phyloP scores from a whole-genome alignment of 30 jellyfish, hydroid and myxozoan genomes.

The Clytia hemisphaerica region DNA sequence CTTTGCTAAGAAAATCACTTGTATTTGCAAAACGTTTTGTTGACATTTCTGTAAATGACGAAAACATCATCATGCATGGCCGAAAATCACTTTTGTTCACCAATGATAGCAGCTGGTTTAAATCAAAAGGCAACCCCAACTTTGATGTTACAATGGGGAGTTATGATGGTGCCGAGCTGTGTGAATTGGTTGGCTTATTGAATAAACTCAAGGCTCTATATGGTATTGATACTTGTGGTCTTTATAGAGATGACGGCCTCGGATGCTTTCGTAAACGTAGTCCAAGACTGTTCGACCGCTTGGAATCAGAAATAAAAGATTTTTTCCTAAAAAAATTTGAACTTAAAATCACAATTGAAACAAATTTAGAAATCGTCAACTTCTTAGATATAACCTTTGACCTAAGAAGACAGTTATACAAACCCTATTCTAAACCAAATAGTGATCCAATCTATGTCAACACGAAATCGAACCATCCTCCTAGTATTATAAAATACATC shows the following conservation, averaged over 20 bases:
- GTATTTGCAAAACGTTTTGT: constrained; percentile 7
- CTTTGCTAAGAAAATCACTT: constrained; percentile 15
- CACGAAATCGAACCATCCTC: constrained; percentile 34
- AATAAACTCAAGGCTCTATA: constrained; percentile 3
- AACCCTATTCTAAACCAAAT: constrained; percentile 35
- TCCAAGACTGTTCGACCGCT: constrained; percentile 12
- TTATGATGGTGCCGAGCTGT: constrained; percentile 34
- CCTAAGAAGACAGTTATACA: constrained; percentile 28
- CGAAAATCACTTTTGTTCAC: constrained; percentile 28
- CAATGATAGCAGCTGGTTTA: constrained; percentile 12
- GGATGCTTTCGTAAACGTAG: constrained; percentile 6
- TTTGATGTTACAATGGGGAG: constrained; percentile 41
- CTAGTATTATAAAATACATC: constrained; percentile 19
- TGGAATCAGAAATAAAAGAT: not conserved
- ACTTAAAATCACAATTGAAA: constrained; percentile 30
- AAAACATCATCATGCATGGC: constrained; percentile 26
- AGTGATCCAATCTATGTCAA: constrained; percentile 39
- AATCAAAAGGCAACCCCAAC: constrained; percentile 1
- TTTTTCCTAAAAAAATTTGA: constrained; percentile 22
- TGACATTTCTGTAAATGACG: constrained; percentile 6
- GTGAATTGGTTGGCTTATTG: constrained; percentile 32
- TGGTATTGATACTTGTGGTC: constrained; percentile 17
- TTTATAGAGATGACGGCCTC: constrained; percentile 29
- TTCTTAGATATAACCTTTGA: constrained; percentile 33
- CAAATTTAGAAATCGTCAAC: constrained; percentile 36